Conservation (phyloP, 2,797 vertebrate genomes). For the Alosa sapidissima region DNA sequence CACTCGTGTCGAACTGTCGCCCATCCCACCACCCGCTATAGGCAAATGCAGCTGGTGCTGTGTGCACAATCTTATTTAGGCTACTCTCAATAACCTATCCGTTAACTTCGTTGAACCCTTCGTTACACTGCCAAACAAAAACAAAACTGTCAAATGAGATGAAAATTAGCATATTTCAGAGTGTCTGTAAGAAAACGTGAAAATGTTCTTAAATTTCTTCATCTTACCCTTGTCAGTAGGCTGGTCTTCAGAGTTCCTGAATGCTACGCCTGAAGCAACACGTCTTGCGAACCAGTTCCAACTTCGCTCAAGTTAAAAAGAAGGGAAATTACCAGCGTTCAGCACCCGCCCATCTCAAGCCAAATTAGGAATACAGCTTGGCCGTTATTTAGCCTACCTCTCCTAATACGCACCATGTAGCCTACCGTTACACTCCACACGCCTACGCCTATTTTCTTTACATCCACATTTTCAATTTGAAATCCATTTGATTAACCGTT, state of each 20-base stretch:
- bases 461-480: neutral
- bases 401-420: neutral
- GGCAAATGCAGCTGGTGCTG: too few relatives aligned
- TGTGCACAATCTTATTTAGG: too few relatives aligned
- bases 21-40: too few relatives aligned
- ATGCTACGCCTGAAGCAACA: neutral
- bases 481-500: neutral
- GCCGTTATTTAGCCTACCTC: neutral
- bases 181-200: neutral
- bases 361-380: neutral
- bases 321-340: neutral
- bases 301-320: constrained; percentile 1
- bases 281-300: neutral
- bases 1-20: neutral
- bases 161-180: neutral
- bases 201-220: neutral
- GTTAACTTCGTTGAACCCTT: too few relatives aligned
- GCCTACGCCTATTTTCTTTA: neutral
- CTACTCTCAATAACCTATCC: neutral
- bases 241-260: neutral
- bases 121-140: neutral
- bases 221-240: neutral
- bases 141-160: too few relatives aligned
- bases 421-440: constrained; percentile 20
- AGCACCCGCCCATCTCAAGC: constrained; percentile 16